Percentiles rank a stretch among this genome's conserved stretches.
Conservation (phyloP, 2,797 vertebrate species). For the Coregonus sp. region DNA sequence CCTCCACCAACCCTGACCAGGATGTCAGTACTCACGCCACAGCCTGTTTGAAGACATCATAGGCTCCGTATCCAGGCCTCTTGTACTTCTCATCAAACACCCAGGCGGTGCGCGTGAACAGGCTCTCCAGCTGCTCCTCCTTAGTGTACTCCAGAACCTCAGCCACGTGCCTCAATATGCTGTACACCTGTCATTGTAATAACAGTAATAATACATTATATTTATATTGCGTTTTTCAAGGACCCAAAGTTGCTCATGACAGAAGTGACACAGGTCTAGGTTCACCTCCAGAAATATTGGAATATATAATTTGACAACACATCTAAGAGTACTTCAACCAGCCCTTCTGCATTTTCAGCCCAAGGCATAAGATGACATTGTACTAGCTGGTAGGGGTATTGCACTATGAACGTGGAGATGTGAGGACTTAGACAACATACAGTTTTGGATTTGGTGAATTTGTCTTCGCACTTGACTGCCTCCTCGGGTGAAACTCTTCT, state of each 20-base stretch:
- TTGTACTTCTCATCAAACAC: slow-evolving; percentile 99
- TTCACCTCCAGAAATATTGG: neutral
- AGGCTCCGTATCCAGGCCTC: slow-evolving; percentile 96
- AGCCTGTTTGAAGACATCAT: slow-evolving; percentile 97
- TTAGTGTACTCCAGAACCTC: slow-evolving; percentile 97
- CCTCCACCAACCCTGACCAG: neutral
- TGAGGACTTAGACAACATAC: slow-evolving; percentile 73
- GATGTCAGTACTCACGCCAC: slow-evolving; percentile 63
- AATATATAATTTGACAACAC: neutral
- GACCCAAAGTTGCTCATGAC: neutral
- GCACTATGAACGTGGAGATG: neutral
- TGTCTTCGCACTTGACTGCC: slow-evolving; percentile 99
- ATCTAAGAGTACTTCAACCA: neutral
- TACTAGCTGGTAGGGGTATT: neutral
- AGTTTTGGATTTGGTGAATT: slow-evolving; percentile 99
- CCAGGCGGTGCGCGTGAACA: slow-evolving; percentile 98
- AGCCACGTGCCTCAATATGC: slow-evolving; percentile 95
- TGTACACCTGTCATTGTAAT: slow-evolving; percentile 85
- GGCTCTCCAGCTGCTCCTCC: slow-evolving; percentile 95
- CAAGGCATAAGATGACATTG: neutral
- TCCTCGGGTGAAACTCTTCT: slow-evolving; percentile 99
- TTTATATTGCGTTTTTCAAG: no score
- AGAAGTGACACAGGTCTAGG: no score
- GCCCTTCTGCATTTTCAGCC: neutral
- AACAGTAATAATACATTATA: neutral